Evolutionary conservation across 2,797 vertebrate species (phyloP).

Genomic region (Okamejei kenojei): DNA sequence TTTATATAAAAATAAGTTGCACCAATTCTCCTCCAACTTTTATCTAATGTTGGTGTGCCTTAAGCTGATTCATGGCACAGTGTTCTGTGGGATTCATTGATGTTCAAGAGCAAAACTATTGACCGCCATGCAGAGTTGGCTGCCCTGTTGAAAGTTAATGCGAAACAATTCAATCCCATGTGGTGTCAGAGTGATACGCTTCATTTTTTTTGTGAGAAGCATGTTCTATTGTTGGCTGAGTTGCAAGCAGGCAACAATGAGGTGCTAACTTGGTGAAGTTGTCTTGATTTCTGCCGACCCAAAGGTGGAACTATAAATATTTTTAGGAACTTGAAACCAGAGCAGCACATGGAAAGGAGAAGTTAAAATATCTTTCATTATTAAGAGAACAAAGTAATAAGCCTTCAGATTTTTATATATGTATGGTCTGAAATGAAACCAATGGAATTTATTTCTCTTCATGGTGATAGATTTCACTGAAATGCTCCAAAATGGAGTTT

Average conservation of each 20-base stretch:
- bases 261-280: neutral
- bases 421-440: too few species aligned
- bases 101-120: conserved; percentile 24
- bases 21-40: too few species aligned
- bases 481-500: too few species aligned
- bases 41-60: neutral
- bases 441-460: too few species aligned
- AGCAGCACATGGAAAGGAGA: neutral
- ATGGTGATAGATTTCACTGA: too few species aligned
- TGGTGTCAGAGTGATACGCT: neutral
- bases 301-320: neutral
- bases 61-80: neutral
- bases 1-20: too few species aligned
- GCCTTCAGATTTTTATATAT: too few species aligned
- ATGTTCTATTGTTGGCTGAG: neutral
- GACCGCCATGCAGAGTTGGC: neutral
- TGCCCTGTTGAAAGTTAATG: neutral
- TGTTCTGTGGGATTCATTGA: neutral
- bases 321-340: neutral
- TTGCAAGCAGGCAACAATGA: neutral
- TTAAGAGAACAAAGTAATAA: neutral
- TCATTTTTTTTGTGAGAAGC: neutral
- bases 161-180: neutral
- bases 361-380: neutral
- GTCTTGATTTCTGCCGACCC: neutral